Conservation (phyloP, 2,888 invertebrate genomes). For the Lasioglossum morio region DNA sequence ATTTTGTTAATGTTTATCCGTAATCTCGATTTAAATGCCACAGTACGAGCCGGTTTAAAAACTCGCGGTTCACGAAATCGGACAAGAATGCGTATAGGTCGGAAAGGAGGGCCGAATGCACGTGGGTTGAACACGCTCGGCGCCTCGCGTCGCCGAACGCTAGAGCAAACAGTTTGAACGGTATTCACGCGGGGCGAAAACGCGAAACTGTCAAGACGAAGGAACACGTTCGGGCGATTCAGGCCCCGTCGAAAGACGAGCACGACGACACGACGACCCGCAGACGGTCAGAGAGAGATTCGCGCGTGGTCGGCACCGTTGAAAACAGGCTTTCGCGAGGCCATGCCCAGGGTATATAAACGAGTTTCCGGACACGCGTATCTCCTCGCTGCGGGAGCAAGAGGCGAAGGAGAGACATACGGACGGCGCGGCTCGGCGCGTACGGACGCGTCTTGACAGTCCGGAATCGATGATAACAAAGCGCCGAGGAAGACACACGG, state of each 20-base stretch:
- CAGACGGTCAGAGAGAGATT: background rate
- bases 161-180: background rate
- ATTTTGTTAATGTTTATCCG: no score
- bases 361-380: constrained; percentile 40
- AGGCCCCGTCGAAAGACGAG: constrained; percentile 16
- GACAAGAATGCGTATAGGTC: constrained; percentile 47
- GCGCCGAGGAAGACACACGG: background rate
- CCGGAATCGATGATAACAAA: constrained; percentile 31
- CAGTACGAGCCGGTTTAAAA: background rate
- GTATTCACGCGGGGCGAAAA: constrained; percentile 40
- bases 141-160: constrained; percentile 26
- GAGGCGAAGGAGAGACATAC: background rate
- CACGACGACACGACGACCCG: background rate
- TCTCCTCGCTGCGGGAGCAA: constrained; percentile 33
- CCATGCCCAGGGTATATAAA: constrained; percentile 41
- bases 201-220: constrained; percentile 48
- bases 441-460: constrained; percentile 40
- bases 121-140: constrained; percentile 56
- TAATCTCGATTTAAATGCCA: background rate
- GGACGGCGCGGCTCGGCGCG: background rate
- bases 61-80: constrained; percentile 50
- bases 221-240: background rate
- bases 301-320: background rate
- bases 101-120: constrained; percentile 44
- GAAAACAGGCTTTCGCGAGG: constrained; percentile 26